Evolutionary conservation across 2,888 invertebrate genomes (phyloP), one percentile per base, ranked within the genome.

Genomic region (Bellardia pandia): DNA sequence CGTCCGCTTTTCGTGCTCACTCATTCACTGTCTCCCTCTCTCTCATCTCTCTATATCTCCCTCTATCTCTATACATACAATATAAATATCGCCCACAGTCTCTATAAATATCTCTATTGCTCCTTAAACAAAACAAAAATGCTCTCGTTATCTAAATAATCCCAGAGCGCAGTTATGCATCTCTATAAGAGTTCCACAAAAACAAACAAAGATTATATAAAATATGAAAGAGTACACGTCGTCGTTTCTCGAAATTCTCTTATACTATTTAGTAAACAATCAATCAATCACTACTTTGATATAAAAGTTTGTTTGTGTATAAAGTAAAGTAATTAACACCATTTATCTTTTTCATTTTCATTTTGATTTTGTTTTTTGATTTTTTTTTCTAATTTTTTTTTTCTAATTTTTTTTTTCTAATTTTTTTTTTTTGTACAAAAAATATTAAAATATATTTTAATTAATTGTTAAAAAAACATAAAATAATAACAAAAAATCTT

Each of bases 1-100:
- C 90, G 90, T 82, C 85, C 91, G 90, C 90, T 91, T 90, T 91
- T 91, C 91, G 91, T 92, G 53, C 51, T 80, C 62, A 74, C 76
- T 86, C 7, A 56, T 14, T 56, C 48, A 60, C 69, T 82, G 9
- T 42, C 42, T 9, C 45, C 4, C 9, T 11, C 11, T 11, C 45
- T 48, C 71, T 82, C 60, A 0, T 11, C 45, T 48, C 71, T 82
- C 60, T 82, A 79, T 37, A 66, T 37, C 53, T 40, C 42, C 51
- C 45, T 16, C 23, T 45, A 71, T 79, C 48, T 74, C 45, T 72
- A 64, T 42, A 64, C 40, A 64, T 16, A 11, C n/a, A 16, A 48
- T 56, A 40, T 62, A 68, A 68, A 79, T 37, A 66, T 37, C 53
- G 30, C 42, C 51, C 45, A 14, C 23, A 40, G 71, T 79, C 48